These are phyloP conservation scores for Origma solitaria DNA, from an alignment of 2,113 vertebrate genomes.

Conservation along the genomic window DNA sequence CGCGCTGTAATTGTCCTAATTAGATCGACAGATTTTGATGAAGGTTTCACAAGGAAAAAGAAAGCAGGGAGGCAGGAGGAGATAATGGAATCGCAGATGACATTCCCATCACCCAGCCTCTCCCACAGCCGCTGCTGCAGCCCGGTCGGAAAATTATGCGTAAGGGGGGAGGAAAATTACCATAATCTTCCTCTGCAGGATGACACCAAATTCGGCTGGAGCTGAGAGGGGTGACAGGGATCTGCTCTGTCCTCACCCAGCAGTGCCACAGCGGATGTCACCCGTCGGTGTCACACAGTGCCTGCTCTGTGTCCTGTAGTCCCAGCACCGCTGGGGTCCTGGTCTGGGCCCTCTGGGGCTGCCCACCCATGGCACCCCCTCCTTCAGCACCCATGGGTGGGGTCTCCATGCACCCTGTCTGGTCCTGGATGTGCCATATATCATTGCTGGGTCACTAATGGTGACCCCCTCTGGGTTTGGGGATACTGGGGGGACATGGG, in stretches of 20 bases:
- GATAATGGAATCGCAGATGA: slow-evolving; percentile 73
- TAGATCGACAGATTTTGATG: slow-evolving; percentile 73
- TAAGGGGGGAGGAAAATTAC: neutral
- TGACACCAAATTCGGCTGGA: neutral
- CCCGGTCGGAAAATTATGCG: slow-evolving; percentile 17
- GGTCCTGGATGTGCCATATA: neutral
- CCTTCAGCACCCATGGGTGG: neutral
- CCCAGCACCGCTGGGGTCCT: fast-evolving
- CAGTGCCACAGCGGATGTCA: fast-evolving
- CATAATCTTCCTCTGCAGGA: slow-evolving; percentile 28
- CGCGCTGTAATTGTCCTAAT: slow-evolving; percentile 72
- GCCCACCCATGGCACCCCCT: neutral
- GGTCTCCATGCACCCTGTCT: fast-evolving
- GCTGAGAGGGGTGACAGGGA: neutral
- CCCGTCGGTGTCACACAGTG: fast-evolving
- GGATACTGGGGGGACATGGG: fast-evolving
- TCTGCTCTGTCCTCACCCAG: neutral
- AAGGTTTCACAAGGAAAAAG: slow-evolving; percentile 64
- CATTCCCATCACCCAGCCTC: slow-evolving; percentile 70
- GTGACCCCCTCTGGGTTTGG: neutral
- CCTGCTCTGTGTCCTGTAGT: fast-evolving
- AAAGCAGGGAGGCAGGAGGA: slow-evolving; percentile 57
- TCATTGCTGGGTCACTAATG: fast-evolving
- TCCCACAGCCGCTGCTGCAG: slow-evolving; percentile 53
- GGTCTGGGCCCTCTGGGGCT: neutral